Conservation (phyloP, 2,888 invertebrate species). For the Eilema griseolum region DNA sequence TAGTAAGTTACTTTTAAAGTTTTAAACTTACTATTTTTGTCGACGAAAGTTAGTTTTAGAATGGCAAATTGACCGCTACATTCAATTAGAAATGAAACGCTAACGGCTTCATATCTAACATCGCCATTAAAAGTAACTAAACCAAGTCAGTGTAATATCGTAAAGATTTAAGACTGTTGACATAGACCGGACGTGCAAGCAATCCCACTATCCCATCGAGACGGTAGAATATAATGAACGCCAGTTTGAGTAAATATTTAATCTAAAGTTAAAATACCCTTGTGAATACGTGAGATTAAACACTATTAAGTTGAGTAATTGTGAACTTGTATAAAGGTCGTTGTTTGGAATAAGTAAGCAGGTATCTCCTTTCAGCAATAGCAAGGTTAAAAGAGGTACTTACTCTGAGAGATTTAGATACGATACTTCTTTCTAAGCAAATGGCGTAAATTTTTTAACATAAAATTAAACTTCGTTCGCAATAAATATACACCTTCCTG, state of each 20-base stretch:
- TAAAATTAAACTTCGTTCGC: too few relatives aligned
- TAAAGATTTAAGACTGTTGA: conserved; percentile 47
- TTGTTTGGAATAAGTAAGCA: too few relatives aligned
- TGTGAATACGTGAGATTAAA: conserved; percentile 4
- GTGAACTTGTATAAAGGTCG: too few relatives aligned
- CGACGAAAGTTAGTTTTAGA: too few relatives aligned
- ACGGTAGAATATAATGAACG: conserved; percentile 38
- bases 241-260: conserved; percentile 26
- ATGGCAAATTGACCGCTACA: conserved; percentile 16
- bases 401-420: too few relatives aligned
- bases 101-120: conserved; percentile 6
- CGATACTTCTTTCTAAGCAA: too few relatives aligned
- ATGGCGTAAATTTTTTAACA: too few relatives aligned
- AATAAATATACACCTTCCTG: too few relatives aligned
- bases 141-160: conserved; percentile 22
- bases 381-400: too few relatives aligned
- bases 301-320: neutral
- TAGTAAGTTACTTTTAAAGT: too few relatives aligned
- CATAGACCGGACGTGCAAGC: conserved; percentile 46
- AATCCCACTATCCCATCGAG: conserved; percentile 35
- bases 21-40: too few relatives aligned
- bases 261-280: conserved; percentile 15
- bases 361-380: too few relatives aligned
- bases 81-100: conserved; percentile 15
- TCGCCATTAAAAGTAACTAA: conserved; percentile 13